Conservation (phyloP, 2,888 invertebrate genomes). For the Epinotia bilunana region DNA sequence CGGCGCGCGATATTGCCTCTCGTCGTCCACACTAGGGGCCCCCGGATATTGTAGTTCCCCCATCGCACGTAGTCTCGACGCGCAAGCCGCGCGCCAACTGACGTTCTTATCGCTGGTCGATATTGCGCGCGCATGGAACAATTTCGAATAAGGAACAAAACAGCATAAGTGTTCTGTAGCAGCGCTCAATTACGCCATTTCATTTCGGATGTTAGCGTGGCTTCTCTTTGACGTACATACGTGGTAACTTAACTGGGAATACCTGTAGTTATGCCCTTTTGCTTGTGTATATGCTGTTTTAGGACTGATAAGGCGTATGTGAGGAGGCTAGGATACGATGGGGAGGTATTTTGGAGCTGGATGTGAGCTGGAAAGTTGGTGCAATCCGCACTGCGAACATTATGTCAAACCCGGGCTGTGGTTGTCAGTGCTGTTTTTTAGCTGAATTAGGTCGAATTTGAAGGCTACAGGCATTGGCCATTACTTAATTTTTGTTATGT, state of each 20-base stretch:
- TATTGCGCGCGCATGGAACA: constrained; percentile 71
- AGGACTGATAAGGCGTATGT: constrained; percentile 24
- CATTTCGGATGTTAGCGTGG: not conserved
- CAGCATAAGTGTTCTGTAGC: not conserved
- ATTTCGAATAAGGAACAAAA: not conserved
- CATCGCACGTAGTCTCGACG: constrained; percentile 63
- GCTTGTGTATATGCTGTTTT: not conserved
- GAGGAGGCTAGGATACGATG: not conserved
- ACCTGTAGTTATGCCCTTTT: not conserved
- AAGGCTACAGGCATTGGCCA: not conserved
- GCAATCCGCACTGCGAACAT: constrained; percentile 43
- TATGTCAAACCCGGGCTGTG: constrained; percentile 34
- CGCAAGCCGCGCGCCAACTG: constrained; percentile 57
- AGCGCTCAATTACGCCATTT: constrained; percentile 8
- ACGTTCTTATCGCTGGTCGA: constrained; percentile 55
- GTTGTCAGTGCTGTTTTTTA: constrained; percentile 16
- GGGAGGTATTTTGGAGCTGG: constrained; percentile 12
- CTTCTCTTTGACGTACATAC: not conserved
- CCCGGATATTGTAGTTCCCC: constrained; percentile 79
- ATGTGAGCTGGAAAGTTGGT: not conserved
- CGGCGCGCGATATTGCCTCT: constrained; percentile 77
- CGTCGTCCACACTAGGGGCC: constrained; percentile 78
- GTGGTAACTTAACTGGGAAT: constrained; percentile 3
- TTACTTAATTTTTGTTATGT: not conserved
- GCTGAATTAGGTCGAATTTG: constrained; percentile 25